Conservation (phyloP, 1,140 invertebrate species). For the Drosophila elegans region DNA sequence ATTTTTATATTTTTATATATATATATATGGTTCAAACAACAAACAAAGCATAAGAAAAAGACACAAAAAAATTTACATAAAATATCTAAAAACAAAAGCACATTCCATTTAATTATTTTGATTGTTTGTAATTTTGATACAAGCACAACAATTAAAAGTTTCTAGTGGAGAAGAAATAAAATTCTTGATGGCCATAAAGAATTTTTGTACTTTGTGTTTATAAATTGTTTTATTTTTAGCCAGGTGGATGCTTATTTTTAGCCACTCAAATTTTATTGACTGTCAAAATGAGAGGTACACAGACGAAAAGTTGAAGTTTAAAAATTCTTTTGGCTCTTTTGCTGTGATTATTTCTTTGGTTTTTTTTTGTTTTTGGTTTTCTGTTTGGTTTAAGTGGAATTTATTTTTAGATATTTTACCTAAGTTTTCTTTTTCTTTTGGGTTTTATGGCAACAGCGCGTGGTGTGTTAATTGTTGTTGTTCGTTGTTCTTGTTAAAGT, state of each 20-base stretch:
- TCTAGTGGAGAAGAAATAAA: constrained; percentile 47
- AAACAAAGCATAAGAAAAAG: constrained; percentile 70
- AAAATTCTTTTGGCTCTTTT: constrained; percentile 52
- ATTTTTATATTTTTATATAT: background rate
- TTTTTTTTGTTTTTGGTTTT: constrained; percentile 42
- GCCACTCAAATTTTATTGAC: constrained; percentile 35
- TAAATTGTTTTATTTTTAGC: constrained; percentile 52
- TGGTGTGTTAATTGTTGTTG: constrained; percentile 53
- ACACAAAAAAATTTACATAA: constrained; percentile 71
- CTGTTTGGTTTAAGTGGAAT: constrained; percentile 66
- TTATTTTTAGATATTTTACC: constrained; percentile 84
- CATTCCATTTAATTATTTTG: constrained; percentile 66
- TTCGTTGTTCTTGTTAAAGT: constrained; percentile 35
- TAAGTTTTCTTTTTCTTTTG: constrained; percentile 77
- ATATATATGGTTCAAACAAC: constrained; percentile 48
- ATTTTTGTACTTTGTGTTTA: constrained; percentile 43
- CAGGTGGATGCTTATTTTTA: constrained; percentile 48
- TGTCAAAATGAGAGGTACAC: constrained; percentile 28
- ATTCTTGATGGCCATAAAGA: constrained; percentile 49
- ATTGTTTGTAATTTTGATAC: constrained; percentile 18
- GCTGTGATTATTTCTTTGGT: constrained; percentile 38
- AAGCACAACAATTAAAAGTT: constrained; percentile 77
- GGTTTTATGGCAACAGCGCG: constrained; percentile 60
- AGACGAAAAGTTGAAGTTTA: constrained; percentile 46
- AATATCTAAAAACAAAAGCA: constrained; percentile 83